A percentile compares a stretch with the other conserved stretches of the same genome.
phyloP scores from a whole-genome alignment of 37 sponge, comb jelly and placozoan genomes.

The Diacarnus erythraeanus region DNA sequence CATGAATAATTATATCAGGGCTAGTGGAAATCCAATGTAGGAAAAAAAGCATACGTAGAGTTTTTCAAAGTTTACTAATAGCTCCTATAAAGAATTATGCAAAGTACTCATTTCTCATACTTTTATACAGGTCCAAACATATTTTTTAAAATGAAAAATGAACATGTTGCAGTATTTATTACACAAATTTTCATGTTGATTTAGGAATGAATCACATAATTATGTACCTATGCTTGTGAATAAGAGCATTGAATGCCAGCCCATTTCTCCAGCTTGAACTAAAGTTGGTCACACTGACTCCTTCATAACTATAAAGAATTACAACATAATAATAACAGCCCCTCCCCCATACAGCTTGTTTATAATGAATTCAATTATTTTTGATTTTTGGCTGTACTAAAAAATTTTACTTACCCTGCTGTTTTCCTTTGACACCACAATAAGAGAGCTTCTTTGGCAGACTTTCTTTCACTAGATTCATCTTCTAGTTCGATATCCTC shows the following conservation, averaged over 20 bases:
- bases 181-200: too few relatives aligned
- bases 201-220: background rate
- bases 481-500: constrained; percentile 80
- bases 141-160: too few relatives aligned
- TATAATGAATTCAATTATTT: too few relatives aligned
- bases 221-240: constrained; percentile 94
- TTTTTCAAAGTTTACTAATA: too few relatives aligned
- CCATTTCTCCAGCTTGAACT: constrained; percentile 91
- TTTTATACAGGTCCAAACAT: too few relatives aligned
- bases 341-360: background rate
- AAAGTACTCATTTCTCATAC: too few relatives aligned
- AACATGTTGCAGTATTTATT: too few relatives aligned
- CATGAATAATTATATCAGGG: too few relatives aligned
- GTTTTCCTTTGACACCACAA: constrained; percentile 98
- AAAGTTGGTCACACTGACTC: constrained; percentile 94
- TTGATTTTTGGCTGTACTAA: too few relatives aligned
- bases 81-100: too few relatives aligned
- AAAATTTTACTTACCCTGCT: constrained; percentile 67
- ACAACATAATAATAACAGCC: background rate
- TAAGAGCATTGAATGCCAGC: constrained; percentile 95
- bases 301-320: constrained; percentile 75
- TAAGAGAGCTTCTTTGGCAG: constrained; percentile 95
- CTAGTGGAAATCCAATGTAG: too few relatives aligned
- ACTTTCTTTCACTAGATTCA: constrained; percentile 81
- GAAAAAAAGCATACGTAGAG: too few relatives aligned